Conservation (phyloP, 2,888 invertebrate genomes). For the Oegoconia quadripuncta region DNA sequence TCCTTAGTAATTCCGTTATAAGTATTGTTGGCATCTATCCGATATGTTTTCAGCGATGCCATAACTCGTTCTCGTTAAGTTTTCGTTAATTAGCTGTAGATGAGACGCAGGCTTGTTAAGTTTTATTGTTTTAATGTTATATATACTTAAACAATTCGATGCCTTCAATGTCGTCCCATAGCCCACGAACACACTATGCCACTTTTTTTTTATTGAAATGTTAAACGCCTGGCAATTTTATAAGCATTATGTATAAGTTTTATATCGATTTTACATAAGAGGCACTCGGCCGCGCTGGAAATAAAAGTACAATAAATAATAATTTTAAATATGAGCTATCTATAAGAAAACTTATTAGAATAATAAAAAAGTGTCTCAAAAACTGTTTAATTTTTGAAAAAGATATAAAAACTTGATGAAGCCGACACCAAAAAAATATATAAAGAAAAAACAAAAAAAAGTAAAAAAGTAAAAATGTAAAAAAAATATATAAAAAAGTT, state of each 20-base stretch:
- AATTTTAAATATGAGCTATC: constrained; percentile 55
- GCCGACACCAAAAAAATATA: constrained; percentile 45
- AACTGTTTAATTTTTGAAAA: constrained; percentile 62
- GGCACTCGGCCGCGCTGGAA: constrained; percentile 61
- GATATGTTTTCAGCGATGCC: constrained; percentile 44
- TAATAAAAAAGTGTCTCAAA: constrained; percentile 62
- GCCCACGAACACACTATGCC: constrained; percentile 27
- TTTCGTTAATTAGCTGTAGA: constrained; percentile 27
- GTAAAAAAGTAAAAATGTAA: constrained; percentile 40
- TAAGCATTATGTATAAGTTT: constrained; percentile 64
- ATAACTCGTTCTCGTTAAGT: constrained; percentile 31
- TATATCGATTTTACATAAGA: constrained; percentile 68
- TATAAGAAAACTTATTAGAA: constrained; percentile 70
- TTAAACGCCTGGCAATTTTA: constrained; percentile 49
- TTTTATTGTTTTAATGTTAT: constrained; percentile 25
- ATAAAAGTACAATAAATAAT: constrained; percentile 74
- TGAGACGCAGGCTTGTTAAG: constrained; percentile 31
- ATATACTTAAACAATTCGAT: constrained; percentile 25
- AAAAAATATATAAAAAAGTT: constrained; percentile 39
- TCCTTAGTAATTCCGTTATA: not conserved
- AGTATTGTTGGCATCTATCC: constrained; percentile 29
- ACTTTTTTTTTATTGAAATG: constrained; percentile 34
- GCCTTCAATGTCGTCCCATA: constrained; percentile 20
- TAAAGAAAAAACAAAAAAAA: constrained; percentile 20
- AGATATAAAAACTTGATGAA: constrained; percentile 41